A percentile compares a stretch with the other conserved stretches of the same genome.
phyloP scores from a whole-genome alignment of 2,113 vertebrate genomes.

The Aplodontia rufa region DNA sequence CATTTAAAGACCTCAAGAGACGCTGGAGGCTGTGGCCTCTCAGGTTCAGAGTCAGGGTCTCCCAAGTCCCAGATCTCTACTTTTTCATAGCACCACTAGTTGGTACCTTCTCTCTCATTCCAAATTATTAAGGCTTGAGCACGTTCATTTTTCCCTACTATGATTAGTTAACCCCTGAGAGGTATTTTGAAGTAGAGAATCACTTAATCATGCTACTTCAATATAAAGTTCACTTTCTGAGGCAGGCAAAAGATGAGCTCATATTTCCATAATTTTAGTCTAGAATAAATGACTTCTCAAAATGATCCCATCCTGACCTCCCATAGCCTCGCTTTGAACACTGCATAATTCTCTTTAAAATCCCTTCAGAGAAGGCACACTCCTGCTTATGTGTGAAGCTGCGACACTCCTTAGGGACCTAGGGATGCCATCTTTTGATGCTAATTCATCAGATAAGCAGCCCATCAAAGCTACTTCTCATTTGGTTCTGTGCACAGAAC shows the following conservation, averaged over 20 bases:
- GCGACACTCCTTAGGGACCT: not conserved
- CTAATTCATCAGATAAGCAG: not conserved
- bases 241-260: constrained; percentile 32
- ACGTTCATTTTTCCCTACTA: not conserved
- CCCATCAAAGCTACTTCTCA: not conserved
- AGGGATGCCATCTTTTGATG: not conserved
- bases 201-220: not conserved
- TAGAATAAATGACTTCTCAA: constrained; percentile 37
- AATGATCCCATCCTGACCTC: constrained; percentile 24
- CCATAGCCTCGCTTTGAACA: not conserved
- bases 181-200: not conserved
- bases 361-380: not conserved
- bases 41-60: not conserved
- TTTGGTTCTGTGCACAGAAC: not conserved
- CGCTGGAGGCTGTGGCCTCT: not conserved
- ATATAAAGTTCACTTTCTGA: not conserved
- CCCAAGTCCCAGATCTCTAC: not conserved
- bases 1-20: not conserved
- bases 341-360: constrained; percentile 20
- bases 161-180: not conserved
- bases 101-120: not conserved
- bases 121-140: not conserved
- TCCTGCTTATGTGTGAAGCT: not conserved
- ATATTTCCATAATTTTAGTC: not conserved
- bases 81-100: not conserved